Evolutionary conservation across 2,888 invertebrate genomes (phyloP).

Genomic region (Drosophila engyochracea): DNA sequence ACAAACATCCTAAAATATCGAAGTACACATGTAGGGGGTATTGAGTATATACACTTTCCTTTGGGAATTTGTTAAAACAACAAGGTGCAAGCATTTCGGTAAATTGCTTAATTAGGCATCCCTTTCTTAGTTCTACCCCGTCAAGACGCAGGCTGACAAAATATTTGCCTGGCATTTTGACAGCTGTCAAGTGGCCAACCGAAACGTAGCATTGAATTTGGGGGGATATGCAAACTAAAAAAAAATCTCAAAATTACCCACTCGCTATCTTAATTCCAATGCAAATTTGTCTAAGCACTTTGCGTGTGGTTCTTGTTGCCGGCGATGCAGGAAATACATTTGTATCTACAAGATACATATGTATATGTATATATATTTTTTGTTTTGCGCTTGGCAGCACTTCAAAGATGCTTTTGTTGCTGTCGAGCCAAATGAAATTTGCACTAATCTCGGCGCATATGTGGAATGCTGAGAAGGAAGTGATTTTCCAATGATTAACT

Average conservation of each 20-base stretch:
- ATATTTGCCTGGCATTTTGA: conserved; percentile 75
- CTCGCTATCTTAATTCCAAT: conserved; percentile 37
- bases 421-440: conserved; percentile 65
- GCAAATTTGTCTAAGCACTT: conserved; percentile 73
- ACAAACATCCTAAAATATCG: conserved; percentile 53
- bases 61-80: conserved; percentile 70
- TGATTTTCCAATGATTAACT: conserved; percentile 84
- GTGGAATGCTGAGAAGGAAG: conserved; percentile 76
- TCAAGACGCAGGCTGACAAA: conserved; percentile 59
- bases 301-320: conserved; percentile 52
- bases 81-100: conserved; percentile 54
- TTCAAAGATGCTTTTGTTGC: conserved; percentile 47
- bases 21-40: conserved; percentile 7
- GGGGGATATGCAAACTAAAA: conserved; percentile 2
- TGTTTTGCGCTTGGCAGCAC: conserved; percentile 49
- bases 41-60: conserved; percentile 6
- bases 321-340: conserved; percentile 39
- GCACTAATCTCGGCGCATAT: conserved; percentile 65
- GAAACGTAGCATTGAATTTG: conserved; percentile 68
- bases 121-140: conserved; percentile 17
- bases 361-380: neutral
- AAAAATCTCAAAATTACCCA: neutral
- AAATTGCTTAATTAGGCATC: conserved; percentile 72
- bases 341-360: conserved; percentile 21
- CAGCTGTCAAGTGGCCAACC: conserved; percentile 77